Conservation (phyloP, 2,797 vertebrate species). For the Eidolon dupreanum region DNA sequence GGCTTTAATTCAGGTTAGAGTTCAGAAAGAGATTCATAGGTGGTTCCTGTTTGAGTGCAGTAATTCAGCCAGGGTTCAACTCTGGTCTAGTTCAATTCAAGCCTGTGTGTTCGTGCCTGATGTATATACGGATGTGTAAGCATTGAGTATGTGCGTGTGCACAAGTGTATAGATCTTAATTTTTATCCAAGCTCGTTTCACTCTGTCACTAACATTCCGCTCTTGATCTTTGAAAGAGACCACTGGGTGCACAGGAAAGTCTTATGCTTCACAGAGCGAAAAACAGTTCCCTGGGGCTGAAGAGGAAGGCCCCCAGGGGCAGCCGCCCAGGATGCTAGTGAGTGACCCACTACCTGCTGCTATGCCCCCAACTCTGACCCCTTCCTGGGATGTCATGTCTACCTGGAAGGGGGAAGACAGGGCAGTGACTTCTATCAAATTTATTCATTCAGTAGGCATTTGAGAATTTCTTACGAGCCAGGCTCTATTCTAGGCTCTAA, state of each 20-base stretch:
- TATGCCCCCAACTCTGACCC: background rate
- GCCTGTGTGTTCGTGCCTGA: background rate
- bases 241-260: background rate
- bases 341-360: background rate
- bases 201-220: background rate
- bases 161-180: background rate
- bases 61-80: background rate
- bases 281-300: background rate
- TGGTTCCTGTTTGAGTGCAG: background rate
- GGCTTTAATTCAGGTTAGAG: background rate
- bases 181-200: background rate
- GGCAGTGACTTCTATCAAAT: background rate
- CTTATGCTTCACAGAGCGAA: background rate
- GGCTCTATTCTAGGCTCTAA: background rate
- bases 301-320: fast-evolving
- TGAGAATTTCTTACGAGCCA: background rate
- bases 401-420: background rate
- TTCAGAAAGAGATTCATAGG: background rate
- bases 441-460: background rate
- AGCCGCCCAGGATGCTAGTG: too few species aligned
- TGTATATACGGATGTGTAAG: background rate
- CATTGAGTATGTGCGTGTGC: background rate
- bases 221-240: background rate
- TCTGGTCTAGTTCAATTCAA: background rate
- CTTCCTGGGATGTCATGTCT: background rate